Conservation (phyloP, 2,888 invertebrate genomes). For the Ceratothoa steindachneri region DNA sequence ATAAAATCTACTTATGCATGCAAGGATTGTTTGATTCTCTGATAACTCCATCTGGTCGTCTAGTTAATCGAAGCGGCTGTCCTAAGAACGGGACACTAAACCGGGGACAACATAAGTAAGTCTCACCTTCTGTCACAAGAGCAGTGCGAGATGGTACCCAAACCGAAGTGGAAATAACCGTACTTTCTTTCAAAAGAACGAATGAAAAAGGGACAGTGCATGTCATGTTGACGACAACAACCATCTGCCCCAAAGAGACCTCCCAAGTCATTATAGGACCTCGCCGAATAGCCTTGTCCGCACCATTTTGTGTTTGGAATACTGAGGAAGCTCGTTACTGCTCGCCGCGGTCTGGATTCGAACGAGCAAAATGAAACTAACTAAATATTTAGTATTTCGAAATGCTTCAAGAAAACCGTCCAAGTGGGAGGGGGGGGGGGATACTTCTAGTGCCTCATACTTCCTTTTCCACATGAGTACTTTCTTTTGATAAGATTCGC, state of each 20-base stretch:
- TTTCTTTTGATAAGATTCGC: no score
- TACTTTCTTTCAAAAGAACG: conserved; percentile 77
- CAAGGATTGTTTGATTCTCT: no score
- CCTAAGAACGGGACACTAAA: no score
- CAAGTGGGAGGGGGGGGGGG: no score
- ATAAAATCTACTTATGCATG: no score
- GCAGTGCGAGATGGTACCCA: conserved; percentile 87
- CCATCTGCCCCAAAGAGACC: conserved; percentile 78
- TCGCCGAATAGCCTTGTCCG: conserved; percentile 78
- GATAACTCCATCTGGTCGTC: no score
- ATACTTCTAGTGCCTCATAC: no score
- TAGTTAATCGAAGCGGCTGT: no score
- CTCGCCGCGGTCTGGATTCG: conserved; percentile 28
- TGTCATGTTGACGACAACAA: conserved; percentile 81
- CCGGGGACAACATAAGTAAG: no score
- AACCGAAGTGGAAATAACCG: conserved; percentile 80
- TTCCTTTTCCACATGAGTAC: no score
- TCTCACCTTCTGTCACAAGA: conserved; percentile 78
- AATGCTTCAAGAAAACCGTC: no score
- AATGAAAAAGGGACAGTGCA: conserved; percentile 75
- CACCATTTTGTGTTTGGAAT: conserved; percentile 68
- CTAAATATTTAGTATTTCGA: no score
- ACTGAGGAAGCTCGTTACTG: conserved; percentile 25
- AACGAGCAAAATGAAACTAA: not conserved
- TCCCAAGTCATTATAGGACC: conserved; percentile 75